Evolutionary conservation across 2,113 vertebrate species (phyloP).

Genomic region (Bos javanicus): DNA sequence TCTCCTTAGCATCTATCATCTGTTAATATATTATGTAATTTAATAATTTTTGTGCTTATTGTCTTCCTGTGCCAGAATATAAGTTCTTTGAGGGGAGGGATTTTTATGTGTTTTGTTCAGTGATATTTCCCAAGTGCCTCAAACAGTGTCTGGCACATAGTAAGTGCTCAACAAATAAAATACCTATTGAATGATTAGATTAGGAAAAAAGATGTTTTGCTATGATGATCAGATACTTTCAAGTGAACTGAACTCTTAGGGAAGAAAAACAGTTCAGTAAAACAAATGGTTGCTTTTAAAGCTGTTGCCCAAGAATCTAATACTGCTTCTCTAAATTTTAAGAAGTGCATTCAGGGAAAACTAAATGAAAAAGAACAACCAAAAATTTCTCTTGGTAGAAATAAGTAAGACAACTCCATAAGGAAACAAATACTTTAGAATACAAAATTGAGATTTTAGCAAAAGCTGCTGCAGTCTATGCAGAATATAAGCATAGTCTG

Average conservation of each 20-base stretch:
- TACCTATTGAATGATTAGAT: not conserved
- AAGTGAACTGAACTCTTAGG: not conserved
- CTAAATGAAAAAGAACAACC: not conserved
- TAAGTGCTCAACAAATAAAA: not conserved
- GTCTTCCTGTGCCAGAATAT: not conserved
- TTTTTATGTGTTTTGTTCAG: not conserved
- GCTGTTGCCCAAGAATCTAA: not conserved
- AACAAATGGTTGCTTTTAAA: not conserved
- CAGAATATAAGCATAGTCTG: not conserved
- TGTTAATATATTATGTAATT: not conserved
- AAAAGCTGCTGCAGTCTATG: not conserved
- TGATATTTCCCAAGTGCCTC: not conserved
- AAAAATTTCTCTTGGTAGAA: not conserved
- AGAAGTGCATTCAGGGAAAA: not conserved
- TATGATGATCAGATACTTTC: not conserved
- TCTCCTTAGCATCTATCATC: not conserved
- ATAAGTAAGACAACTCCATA: not conserved
- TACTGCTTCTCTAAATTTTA: not conserved
- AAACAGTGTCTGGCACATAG: not conserved
- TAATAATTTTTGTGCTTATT: not conserved
- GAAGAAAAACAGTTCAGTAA: not conserved
- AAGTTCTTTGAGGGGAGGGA: not conserved
- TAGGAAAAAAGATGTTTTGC: not conserved
- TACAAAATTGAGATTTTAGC: not conserved
- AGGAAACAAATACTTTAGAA: not conserved